Conservation (phyloP, 2,113 vertebrate genomes). For the Mirza zaza region DNA sequence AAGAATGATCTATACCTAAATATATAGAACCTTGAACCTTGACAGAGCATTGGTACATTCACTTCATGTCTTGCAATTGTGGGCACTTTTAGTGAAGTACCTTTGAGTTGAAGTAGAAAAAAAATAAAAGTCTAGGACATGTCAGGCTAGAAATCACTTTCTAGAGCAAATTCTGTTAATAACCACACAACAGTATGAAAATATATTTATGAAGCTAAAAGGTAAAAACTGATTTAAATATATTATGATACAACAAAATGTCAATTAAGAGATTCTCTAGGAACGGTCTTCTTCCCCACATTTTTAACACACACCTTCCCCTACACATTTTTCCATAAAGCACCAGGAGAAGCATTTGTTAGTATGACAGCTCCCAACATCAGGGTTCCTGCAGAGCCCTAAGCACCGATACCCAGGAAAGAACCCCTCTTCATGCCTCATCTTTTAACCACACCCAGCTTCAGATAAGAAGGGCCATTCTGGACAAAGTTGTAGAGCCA, state of each 20-base stretch:
- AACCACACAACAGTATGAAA: not conserved
- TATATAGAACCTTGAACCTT: not conserved
- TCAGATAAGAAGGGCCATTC: not conserved
- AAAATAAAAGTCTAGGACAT: not conserved
- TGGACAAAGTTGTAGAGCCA: not conserved
- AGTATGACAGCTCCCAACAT: not conserved
- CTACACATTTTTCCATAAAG: not conserved
- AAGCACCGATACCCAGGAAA: not conserved
- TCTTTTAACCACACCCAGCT: not conserved
- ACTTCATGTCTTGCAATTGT: not conserved
- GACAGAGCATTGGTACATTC: not conserved
- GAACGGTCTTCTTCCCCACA: not conserved
- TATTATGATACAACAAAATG: not conserved
- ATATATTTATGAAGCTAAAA: not conserved
- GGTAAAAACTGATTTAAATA: not conserved
- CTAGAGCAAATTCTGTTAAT: not conserved
- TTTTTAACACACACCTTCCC: not conserved
- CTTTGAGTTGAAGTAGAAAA: not conserved
- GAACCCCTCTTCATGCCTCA: not conserved
- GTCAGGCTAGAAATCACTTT: not conserved
- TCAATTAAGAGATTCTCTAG: slow-evolving; percentile 6
- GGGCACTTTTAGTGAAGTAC: not conserved
- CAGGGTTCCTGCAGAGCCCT: not conserved
- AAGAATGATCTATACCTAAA: not conserved
- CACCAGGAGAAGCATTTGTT: not conserved